Conservation (phyloP, 1,140 invertebrate genomes). For the Aleiodes sp. region DNA sequence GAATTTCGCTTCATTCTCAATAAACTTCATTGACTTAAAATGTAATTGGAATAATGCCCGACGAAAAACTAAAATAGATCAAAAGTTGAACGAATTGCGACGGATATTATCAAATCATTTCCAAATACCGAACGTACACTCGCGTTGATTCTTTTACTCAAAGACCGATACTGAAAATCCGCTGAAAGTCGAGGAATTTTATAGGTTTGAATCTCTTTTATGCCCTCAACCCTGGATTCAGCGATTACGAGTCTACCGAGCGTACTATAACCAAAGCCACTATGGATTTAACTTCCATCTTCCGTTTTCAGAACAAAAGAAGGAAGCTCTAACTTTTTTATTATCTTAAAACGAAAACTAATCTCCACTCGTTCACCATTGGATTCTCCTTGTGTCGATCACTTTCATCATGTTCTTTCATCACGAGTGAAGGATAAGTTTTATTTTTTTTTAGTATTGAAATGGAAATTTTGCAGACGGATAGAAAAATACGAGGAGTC, state of each 20-base stretch:
- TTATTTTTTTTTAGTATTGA: too few species aligned
- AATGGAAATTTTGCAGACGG: too few species aligned
- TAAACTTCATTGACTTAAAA: too few species aligned
- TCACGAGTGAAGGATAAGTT: not conserved
- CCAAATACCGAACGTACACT: not conserved
- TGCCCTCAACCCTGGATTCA: constrained; percentile 43
- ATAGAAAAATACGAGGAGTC: too few species aligned
- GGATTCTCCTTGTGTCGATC: not conserved
- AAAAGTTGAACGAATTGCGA: too few species aligned
- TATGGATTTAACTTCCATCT: constrained; percentile 6
- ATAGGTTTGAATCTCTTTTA: constrained; percentile 56
- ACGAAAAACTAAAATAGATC: too few species aligned
- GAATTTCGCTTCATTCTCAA: too few species aligned
- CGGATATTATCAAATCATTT: too few species aligned
- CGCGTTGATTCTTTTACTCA: not conserved
- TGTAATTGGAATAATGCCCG: too few species aligned
- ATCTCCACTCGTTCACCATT: constrained; percentile 32
- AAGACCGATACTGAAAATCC: not conserved
- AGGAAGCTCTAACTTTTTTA: constrained; percentile 41
- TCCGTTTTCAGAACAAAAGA: constrained; percentile 40
- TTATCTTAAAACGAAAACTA: constrained; percentile 43
- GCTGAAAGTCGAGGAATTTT: constrained; percentile 45
- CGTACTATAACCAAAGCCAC: not conserved
- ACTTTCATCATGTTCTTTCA: not conserved
- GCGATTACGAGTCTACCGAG: constrained; percentile 45